Percentiles rank a stretch among this genome's conserved stretches.
phyloP scores from a whole-genome alignment of 2,113 vertebrate species.

The Circaetus cinerascens region DNA sequence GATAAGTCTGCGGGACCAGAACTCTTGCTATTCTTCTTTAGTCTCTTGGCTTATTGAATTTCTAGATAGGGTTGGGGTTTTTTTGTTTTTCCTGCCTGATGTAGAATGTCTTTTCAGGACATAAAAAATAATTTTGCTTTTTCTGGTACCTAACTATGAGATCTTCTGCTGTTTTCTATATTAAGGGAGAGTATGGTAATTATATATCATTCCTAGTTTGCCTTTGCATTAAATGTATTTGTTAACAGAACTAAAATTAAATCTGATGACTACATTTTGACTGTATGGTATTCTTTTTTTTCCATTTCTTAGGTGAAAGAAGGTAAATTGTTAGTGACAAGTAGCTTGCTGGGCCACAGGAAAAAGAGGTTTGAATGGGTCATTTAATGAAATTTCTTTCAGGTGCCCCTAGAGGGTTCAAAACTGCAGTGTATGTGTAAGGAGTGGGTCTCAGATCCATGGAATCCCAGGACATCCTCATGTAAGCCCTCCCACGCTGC shows the following conservation, averaged over 20 bases:
- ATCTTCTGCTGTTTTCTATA: background rate
- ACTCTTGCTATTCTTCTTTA: slow-evolving; percentile 24
- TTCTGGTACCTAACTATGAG: background rate
- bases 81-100: slow-evolving; percentile 44
- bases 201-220: background rate
- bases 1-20: background rate
- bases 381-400: background rate
- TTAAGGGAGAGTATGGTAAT: background rate
- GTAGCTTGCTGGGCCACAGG: background rate
- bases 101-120: slow-evolving; percentile 1
- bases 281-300: background rate
- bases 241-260: slow-evolving; percentile 25
- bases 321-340: background rate
- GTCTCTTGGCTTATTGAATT: background rate
- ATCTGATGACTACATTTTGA: background rate
- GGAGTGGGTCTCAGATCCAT: background rate
- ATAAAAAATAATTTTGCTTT: background rate
- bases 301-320: background rate
- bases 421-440: background rate
- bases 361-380: background rate
- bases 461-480: background rate
- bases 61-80: background rate
- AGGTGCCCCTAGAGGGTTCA: background rate
- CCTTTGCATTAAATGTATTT: background rate
- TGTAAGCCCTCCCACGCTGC: background rate